Conservation (phyloP, 2,113 vertebrate species). For the Lutjanus erythropterus region DNA sequence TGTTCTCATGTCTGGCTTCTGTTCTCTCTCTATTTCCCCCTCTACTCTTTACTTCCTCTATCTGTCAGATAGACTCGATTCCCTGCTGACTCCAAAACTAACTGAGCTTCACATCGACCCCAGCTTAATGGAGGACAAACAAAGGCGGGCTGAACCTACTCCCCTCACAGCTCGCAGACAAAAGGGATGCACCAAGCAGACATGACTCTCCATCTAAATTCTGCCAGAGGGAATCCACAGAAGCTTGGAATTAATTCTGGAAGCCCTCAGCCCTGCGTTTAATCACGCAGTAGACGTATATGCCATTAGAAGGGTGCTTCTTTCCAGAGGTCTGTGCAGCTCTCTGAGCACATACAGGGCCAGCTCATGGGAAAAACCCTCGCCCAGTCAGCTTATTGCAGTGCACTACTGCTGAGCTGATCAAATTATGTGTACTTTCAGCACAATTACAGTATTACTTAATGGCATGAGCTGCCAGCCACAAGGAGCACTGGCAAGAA, state of each 20-base stretch:
- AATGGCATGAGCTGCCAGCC: constrained; percentile 17
- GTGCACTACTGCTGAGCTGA: constrained; percentile 36
- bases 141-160: constrained; percentile 22
- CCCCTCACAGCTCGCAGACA: constrained; percentile 23
- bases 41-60: constrained; percentile 5
- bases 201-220: constrained; percentile 1
- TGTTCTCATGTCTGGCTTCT: constrained; percentile 22
- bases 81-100: constrained; percentile 49
- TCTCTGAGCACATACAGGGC: constrained; percentile 2
- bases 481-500: neutral
- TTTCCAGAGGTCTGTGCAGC: neutral
- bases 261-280: constrained; percentile 13
- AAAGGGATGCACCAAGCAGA: neutral
- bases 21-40: neutral
- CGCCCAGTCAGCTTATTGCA: constrained; percentile 37
- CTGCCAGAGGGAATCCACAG: constrained; percentile 22
- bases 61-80: constrained; percentile 33
- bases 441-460: constrained; percentile 38
- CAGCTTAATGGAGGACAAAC: constrained; percentile 50
- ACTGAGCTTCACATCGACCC: constrained; percentile 51
- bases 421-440: constrained; percentile 55
- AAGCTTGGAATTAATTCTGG: constrained; percentile 39
- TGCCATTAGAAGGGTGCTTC: constrained; percentile 2
- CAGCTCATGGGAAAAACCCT: constrained; percentile 4
- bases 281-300: constrained; percentile 19